Conservation (phyloP, 2,113 vertebrate genomes). For the Nicator chloris region DNA sequence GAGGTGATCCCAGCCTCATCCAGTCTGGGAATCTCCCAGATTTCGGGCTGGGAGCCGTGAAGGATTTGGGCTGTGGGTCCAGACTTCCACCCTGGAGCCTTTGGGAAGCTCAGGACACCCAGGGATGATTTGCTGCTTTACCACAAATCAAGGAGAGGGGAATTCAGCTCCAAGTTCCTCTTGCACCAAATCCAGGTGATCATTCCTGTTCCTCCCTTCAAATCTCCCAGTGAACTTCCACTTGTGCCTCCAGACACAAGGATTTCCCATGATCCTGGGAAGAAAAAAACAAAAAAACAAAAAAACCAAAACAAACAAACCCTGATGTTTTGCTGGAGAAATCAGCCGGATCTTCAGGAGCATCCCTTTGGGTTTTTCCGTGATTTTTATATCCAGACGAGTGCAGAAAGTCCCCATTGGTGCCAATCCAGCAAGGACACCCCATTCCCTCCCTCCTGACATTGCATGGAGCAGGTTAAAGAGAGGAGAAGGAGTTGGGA, state of each 20-base stretch:
- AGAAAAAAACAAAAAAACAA: too few species aligned
- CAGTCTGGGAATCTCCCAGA: not conserved
- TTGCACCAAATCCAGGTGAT: not conserved
- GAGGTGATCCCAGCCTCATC: not conserved
- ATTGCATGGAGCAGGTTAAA: not conserved
- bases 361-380: not conserved
- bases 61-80: not conserved
- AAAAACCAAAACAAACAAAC: too few species aligned
- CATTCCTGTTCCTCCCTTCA: not conserved
- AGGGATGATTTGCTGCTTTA: not conserved
- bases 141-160: rapidly evolving
- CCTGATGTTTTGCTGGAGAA: not conserved
- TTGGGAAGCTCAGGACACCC: not conserved
- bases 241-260: not conserved
- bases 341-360: not conserved
- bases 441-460: not conserved
- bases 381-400: not conserved
- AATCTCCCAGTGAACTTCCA: not conserved
- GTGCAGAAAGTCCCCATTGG: not conserved
- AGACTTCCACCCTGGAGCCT: not conserved
- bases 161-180: not conserved
- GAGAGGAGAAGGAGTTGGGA: not conserved
- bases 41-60: not conserved
- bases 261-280: not conserved
- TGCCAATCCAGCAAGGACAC: not conserved